phyloP scores from a whole-genome alignment of 2,888 invertebrate species.

The Meandrusa payeni region DNA sequence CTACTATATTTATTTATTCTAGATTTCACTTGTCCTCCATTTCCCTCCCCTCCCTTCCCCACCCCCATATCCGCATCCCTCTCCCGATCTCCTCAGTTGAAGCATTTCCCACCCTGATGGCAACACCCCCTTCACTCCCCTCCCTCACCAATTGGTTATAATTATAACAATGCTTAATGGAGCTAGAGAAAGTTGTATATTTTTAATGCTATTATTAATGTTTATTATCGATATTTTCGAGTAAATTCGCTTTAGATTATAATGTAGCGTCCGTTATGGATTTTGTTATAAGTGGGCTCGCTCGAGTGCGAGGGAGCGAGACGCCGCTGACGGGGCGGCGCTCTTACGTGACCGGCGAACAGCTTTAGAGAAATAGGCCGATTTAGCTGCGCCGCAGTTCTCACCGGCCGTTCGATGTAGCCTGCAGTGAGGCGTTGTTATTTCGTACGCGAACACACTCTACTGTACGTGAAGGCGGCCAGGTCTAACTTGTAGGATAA shows the following conservation, averaged over 20 bases:
- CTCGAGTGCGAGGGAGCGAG: no score
- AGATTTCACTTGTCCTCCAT: constrained; percentile 15
- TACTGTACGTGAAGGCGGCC: no score
- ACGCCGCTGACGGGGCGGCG: neutral
- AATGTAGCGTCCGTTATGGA: neutral
- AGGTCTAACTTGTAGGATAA: no score
- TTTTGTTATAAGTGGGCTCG: no score
- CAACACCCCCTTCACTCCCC: constrained; percentile 35
- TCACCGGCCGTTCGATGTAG: no score
- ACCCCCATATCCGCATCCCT: constrained; percentile 30
- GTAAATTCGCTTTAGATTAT: constrained; percentile 1
- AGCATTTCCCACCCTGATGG: no score
- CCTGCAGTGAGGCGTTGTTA: no score
- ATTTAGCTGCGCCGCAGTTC: no score
- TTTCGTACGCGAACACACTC: neutral
- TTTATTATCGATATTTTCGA: constrained; percentile 52
- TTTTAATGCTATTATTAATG: constrained; percentile 54
- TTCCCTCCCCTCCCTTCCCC: neutral
- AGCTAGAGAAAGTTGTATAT: constrained; percentile 60
- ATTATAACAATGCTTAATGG: constrained; percentile 57
- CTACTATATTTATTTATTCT: constrained; percentile 65
- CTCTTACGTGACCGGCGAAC: constrained; percentile 11
- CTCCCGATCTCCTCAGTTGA: constrained; percentile 17
- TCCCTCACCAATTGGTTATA: constrained; percentile 51
- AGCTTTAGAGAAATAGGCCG: constrained; percentile 17